These are phyloP conservation scores for Brachyopa scutellaris DNA, from an alignment of 2,888 invertebrate genomes.

Conservation along the genomic window DNA sequence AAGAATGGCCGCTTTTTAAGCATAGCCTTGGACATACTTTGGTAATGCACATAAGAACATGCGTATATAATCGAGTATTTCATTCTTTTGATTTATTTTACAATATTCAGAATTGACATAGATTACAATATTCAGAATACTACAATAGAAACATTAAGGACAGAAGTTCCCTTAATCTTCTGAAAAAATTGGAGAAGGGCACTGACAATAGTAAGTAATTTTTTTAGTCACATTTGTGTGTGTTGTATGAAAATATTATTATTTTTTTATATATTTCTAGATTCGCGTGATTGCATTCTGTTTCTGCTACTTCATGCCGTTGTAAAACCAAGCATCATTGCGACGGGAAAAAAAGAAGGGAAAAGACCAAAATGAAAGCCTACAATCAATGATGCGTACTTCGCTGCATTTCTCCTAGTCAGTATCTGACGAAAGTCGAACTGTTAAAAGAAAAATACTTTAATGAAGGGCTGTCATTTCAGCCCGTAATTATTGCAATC, in stretches of 20 bases:
- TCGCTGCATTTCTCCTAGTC: neutral
- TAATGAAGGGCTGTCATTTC: neutral
- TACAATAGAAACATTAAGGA: neutral
- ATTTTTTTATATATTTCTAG: neutral
- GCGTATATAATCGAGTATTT: neutral
- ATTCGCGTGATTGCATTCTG: slow-evolving; percentile 33
- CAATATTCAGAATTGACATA: slow-evolving; percentile 29
- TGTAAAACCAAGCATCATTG: slow-evolving; percentile 23
- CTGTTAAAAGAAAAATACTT: neutral
- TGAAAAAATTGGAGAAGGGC: neutral
- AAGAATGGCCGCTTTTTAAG: slow-evolving; percentile 45
- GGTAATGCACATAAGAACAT: slow-evolving; percentile 5
- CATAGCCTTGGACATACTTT: slow-evolving; percentile 33
- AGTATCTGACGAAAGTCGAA: neutral
- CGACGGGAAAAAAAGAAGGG: neutral
- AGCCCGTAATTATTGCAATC: slow-evolving; percentile 29
- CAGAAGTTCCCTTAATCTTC: neutral
- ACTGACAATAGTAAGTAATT: neutral
- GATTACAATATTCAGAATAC: slow-evolving; percentile 14
- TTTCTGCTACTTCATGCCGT: slow-evolving; percentile 24
- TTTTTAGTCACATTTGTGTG: neutral
- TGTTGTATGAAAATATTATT: neutral
- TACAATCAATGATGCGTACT: slow-evolving; percentile 6
- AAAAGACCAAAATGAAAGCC: slow-evolving; percentile 42
- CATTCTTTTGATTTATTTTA: slow-evolving; percentile 5